phyloP scores from a whole-genome alignment of 2,888 invertebrate genomes.

The Linnaemya vulpina region DNA sequence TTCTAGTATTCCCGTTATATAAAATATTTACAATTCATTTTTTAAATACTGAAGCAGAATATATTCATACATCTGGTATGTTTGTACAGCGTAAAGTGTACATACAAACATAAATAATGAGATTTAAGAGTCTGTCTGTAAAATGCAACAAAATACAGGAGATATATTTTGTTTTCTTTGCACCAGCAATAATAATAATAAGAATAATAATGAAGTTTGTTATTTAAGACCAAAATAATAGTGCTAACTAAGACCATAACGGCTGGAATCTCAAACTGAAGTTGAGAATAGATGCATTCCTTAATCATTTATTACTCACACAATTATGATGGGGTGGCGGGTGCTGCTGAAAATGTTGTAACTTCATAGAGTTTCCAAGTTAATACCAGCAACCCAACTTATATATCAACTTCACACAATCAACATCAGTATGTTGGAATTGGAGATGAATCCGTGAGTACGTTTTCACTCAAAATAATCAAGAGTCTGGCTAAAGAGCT shows the following conservation, averaged over 20 bases:
- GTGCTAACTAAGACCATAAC: conserved; percentile 39
- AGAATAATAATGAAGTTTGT: conserved; percentile 24
- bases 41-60: too few relatives aligned
- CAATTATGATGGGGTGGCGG: neutral
- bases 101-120: too few relatives aligned
- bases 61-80: too few relatives aligned
- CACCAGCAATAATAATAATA: neutral
- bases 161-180: neutral
- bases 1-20: too few relatives aligned
- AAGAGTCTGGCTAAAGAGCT: too few relatives aligned
- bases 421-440: neutral
- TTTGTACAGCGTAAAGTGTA: too few relatives aligned
- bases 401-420: conserved; percentile 37
- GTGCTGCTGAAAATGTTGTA: conserved; percentile 34
- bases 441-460: neutral
- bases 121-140: too few relatives aligned
- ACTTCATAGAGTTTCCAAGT: conserved; percentile 32
- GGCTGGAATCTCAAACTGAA: conserved; percentile 21
- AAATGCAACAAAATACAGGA: neutral
- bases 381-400: conserved; percentile 24
- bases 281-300: neutral
- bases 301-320: conserved; percentile 30
- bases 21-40: too few relatives aligned
- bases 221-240: conserved; percentile 42
- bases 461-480: too few relatives aligned